Percentiles rank a stretch among this genome's conserved stretches.
These are phyloP conservation scores for Scaptomyza parva DNA, from an alignment of 2,888 invertebrate genomes.

Conservation along the genomic window DNA sequence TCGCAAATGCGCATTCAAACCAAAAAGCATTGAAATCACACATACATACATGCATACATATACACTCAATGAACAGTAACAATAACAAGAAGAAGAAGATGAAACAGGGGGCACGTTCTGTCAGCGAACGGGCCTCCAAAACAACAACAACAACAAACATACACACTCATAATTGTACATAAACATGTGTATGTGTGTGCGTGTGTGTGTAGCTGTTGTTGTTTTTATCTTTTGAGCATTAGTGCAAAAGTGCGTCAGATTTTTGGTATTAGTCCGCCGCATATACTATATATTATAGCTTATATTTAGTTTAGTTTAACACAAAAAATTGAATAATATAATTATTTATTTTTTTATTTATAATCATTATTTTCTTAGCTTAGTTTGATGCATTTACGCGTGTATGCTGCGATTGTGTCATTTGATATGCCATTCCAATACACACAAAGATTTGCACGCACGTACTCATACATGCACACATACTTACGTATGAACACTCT, in stretches of 20 bases:
- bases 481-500: too few species aligned
- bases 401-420: slow-evolving; percentile 31
- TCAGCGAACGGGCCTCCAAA: slow-evolving; percentile 65
- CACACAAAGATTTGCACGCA: neutral
- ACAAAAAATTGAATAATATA: neutral
- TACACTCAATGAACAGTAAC: neutral
- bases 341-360: too few species aligned
- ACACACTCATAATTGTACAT: neutral
- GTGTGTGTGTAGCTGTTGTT: neutral
- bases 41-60: slow-evolving; percentile 19
- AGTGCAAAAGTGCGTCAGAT: slow-evolving; percentile 5
- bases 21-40: slow-evolving; percentile 2
- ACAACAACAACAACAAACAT: slow-evolving; percentile 7
- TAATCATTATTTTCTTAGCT: too few species aligned
- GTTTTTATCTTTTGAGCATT: slow-evolving; percentile 1
- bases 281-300: neutral
- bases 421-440: slow-evolving; percentile 27
- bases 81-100: slow-evolving; percentile 2
- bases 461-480: neutral
- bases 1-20: slow-evolving; percentile 30
- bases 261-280: neutral
- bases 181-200: neutral
- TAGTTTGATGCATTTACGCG: slow-evolving; percentile 1
- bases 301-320: neutral
- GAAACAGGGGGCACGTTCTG: slow-evolving; percentile 54